phyloP scores from a whole-genome alignment of 2,113 vertebrate genomes.

The Chamaetylas fuelleborni region DNA sequence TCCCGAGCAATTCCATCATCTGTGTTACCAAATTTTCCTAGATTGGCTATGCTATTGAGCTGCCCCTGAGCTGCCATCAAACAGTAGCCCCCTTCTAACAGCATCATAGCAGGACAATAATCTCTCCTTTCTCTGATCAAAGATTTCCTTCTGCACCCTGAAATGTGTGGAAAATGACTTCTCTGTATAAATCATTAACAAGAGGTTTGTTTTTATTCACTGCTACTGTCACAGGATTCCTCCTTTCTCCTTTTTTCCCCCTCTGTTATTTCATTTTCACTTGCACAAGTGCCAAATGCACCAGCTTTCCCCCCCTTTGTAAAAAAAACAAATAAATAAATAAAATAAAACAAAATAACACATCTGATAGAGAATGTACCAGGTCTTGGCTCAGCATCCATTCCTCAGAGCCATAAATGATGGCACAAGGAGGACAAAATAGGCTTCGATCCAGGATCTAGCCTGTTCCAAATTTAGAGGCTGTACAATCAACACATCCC shows the following conservation, averaged over 20 bases:
- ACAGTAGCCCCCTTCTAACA: not conserved
- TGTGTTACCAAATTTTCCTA: slow-evolving; percentile 24
- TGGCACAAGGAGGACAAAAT: not conserved
- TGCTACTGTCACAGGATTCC: not conserved
- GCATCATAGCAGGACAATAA: not conserved
- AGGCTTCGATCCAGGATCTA: not conserved
- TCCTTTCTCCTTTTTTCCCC: not conserved
- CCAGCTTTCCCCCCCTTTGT: not conserved
- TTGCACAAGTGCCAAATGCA: not conserved
- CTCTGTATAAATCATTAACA: not conserved
- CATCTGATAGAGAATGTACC: not conserved
- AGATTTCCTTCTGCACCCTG: not conserved
- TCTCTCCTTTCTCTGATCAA: not conserved
- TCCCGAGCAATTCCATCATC: not conserved
- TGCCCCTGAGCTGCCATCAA: not conserved
- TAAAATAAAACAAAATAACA: not conserved
- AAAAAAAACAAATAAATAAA: not conserved
- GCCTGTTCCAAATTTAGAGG: not conserved
- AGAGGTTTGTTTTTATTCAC: not conserved
- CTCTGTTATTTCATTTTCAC: not conserved
- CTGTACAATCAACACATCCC: not conserved
- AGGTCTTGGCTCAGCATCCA: not conserved
- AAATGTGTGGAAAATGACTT: not conserved
- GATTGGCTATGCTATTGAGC: not conserved
- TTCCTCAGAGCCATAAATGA: not conserved